These are phyloP conservation scores for Capromys pilorides DNA, from an alignment of 2,797 vertebrate genomes.

Conservation along the genomic window DNA sequence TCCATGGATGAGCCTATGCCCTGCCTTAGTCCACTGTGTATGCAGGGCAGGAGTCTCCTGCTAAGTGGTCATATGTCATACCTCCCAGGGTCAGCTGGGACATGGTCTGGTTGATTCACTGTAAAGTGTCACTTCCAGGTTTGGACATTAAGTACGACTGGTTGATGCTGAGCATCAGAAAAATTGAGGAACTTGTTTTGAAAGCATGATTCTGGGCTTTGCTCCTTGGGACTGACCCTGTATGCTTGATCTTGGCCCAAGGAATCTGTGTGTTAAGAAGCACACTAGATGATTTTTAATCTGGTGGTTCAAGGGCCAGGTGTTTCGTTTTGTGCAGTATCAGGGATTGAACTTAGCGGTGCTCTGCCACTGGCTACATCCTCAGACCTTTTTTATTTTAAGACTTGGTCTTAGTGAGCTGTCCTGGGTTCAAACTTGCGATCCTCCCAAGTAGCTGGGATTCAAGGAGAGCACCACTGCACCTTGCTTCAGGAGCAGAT, in stretches of 20 bases:
- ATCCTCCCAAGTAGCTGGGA: neutral
- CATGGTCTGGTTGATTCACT: neutral
- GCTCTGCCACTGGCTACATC: neutral
- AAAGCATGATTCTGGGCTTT: neutral
- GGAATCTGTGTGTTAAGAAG: neutral
- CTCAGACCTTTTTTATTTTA: neutral
- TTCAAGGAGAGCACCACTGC: neutral
- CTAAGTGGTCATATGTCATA: neutral
- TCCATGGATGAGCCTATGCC: neutral
- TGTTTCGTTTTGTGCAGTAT: neutral
- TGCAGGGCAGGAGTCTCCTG: neutral
- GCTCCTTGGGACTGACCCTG: neutral
- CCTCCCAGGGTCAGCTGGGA: neutral
- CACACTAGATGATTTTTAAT: neutral
- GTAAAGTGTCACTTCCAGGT: neutral
- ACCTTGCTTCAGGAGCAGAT: neutral
- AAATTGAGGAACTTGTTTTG: neutral
- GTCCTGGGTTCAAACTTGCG: neutral
- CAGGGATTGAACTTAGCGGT: neutral
- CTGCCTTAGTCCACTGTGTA: neutral
- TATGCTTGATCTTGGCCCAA: neutral
- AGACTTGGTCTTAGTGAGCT: neutral
- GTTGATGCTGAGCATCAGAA: neutral
- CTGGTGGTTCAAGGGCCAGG: neutral
- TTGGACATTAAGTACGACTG: neutral